phyloP scores from a whole-genome alignment of 2,113 vertebrate species.

The Rattus norvegicus region GRCr8 NC_086037.1:19166501-19167000 shows the following conservation, averaged over 20 bases:
- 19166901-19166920: neutral
- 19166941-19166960: no score
- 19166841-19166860: neutral
- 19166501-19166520: no score
- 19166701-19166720: neutral
- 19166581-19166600: no score
- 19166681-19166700: neutral
- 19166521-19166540: no score
- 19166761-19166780: neutral
- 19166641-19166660: no score
- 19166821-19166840: neutral
- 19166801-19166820: constrained; percentile 16
- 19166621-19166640: no score
- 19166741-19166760: neutral
- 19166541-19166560: no score
- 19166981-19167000: neutral
- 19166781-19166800: neutral
- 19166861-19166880: neutral
- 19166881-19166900: neutral
- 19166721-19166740: neutral
- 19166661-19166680: neutral
- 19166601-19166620: no score
- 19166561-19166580: no score
- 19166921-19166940: no score
- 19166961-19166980: no score